Percentiles rank a stretch among this genome's conserved stretches.
phyloP scores from a whole-genome alignment of 2,113 vertebrate species.

The Eublepharis macularius region DNA sequence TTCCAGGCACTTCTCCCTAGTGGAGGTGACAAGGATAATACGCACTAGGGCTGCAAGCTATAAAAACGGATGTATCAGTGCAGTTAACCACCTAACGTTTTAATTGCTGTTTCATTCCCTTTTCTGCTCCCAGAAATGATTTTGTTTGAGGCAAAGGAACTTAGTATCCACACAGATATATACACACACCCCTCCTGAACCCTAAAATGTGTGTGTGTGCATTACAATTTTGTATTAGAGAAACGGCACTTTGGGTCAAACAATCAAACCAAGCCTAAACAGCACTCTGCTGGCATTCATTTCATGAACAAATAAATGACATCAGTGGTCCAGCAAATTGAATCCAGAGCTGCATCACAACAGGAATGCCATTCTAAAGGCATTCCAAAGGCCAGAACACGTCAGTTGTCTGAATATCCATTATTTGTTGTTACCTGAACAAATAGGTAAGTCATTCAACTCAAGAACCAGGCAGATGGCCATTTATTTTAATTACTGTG shows the following conservation, averaged over 20 bases:
- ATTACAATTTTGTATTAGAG: background rate
- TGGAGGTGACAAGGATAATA: background rate
- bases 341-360: background rate
- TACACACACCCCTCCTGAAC: background rate
- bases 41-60: background rate
- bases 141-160: background rate
- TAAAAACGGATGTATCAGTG: background rate
- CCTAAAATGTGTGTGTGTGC: too few relatives aligned
- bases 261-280: background rate
- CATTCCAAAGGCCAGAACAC: background rate
- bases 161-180: background rate
- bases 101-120: background rate
- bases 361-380: background rate
- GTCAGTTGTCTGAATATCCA: background rate
- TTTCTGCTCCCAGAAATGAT: background rate
- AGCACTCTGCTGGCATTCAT: background rate
- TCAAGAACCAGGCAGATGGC: background rate
- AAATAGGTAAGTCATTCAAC: background rate
- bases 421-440: background rate
- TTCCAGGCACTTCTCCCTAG: constrained; percentile 80
- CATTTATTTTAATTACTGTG: too few relatives aligned
- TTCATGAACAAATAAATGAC: background rate
- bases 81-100: background rate
- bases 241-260: background rate
- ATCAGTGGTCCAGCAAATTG: background rate